Evolutionary conservation across 2,797 vertebrate species (phyloP).

Genomic region (Notolepis coatsorum): DNA sequence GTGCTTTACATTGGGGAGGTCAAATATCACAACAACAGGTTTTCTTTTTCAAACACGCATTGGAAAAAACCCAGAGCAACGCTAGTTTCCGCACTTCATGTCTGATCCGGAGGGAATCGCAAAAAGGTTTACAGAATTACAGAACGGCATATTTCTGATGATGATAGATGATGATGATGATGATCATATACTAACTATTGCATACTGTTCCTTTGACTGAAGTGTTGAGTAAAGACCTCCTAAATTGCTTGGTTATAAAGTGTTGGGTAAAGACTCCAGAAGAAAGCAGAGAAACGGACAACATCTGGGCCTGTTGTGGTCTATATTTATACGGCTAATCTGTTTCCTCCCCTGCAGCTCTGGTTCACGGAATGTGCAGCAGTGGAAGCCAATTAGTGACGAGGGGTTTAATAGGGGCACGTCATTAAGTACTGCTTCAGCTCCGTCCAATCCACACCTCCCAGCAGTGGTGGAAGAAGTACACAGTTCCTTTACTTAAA

Average conservation of each 20-base stretch:
- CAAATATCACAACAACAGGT: constrained; percentile 33
- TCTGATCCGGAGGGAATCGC: constrained; percentile 19
- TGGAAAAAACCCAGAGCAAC: too few species aligned
- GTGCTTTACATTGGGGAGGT: constrained; percentile 10
- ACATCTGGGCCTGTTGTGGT: constrained; percentile 32
- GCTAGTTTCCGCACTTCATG: too few species aligned
- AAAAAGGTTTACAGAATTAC: constrained; percentile 24
- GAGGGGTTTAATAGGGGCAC: constrained; percentile 33
- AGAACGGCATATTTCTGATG: constrained; percentile 19
- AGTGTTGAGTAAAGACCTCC: too few species aligned
- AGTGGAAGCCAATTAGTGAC: constrained; percentile 12
- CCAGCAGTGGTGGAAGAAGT: too few species aligned
- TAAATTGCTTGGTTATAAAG: too few species aligned
- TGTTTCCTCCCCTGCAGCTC: constrained; percentile 1
- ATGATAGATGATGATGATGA: too few species aligned
- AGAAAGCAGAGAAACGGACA: too few species aligned
- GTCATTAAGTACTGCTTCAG: constrained; percentile 4
- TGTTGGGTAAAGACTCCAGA: too few species aligned
- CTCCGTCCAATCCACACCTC: constrained; percentile 18
- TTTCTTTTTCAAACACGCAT: constrained; percentile 33
- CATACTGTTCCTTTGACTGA: too few species aligned
- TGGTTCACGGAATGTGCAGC: constrained; percentile 26
- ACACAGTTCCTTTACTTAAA: too few species aligned
- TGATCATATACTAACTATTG: too few species aligned
- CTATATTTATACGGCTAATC: constrained; percentile 25